Evolutionary conservation across 2,888 invertebrate species (phyloP).

Genomic region (Thecocarcelia acutangulata): DNA sequence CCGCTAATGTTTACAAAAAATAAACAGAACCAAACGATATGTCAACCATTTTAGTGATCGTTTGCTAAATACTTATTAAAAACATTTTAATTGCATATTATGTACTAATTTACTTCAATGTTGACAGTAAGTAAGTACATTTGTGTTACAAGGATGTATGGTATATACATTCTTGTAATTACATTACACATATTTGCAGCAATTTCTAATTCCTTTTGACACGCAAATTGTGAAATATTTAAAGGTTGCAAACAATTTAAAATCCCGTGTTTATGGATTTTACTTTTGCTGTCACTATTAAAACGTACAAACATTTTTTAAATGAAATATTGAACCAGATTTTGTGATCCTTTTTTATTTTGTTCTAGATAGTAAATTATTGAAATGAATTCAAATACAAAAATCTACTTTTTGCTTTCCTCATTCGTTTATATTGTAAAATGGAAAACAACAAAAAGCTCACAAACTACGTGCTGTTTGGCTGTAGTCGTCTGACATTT

Average conservation of each 20-base stretch:
- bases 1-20: too few species aligned
- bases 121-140: too few species aligned
- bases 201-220: conserved; percentile 36
- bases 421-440: conserved; percentile 3
- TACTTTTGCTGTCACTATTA: too few species aligned
- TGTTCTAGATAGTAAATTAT: conserved; percentile 1
- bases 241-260: conserved; percentile 17
- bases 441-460: not conserved
- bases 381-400: conserved; percentile 25
- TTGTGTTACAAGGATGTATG: too few species aligned
- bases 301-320: not conserved
- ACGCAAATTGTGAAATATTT: conserved; percentile 39
- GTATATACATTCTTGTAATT: too few species aligned
- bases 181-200: not conserved
- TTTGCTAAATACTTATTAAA: too few species aligned
- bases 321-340: conserved; percentile 8
- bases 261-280: not conserved
- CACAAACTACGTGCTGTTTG: conserved; percentile 33
- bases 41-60: too few species aligned
- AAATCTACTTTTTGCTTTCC: conserved; percentile 39
- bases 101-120: too few species aligned
- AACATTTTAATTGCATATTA: too few species aligned
- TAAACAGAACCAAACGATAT: too few species aligned
- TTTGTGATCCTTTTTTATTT: not conserved
- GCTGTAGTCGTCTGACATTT: conserved; percentile 17